phyloP scores from a whole-genome alignment of 2,797 vertebrate species.

The Hemibagrus guttatus region DNA sequence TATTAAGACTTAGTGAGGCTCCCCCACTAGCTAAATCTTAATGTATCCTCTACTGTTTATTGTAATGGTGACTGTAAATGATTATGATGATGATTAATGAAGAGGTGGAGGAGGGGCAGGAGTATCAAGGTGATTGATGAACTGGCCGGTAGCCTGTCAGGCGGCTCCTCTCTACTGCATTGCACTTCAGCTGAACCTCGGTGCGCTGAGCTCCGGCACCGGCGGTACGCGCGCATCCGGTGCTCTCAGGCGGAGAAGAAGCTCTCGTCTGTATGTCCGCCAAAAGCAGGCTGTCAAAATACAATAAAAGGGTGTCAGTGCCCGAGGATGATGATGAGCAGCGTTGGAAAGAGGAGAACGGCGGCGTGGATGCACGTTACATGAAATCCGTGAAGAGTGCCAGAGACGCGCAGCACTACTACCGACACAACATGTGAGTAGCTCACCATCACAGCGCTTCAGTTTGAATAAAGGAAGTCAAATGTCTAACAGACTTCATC shows the following conservation, averaged over 20 bases:
- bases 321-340: conserved; percentile 61
- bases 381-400: conserved; percentile 48
- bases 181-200: conserved; percentile 22
- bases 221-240: conserved; percentile 10
- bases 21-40: not conserved
- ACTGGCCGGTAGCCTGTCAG: conserved; percentile 2
- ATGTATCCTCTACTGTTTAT: not conserved
- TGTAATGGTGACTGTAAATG: not conserved
- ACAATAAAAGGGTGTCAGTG: conserved; percentile 54
- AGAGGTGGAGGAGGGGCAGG: not conserved
- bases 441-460: not conserved
- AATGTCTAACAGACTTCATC: not conserved
- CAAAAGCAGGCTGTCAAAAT: conserved; percentile 42
- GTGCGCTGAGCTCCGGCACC: conserved; percentile 16
- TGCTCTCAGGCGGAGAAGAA: conserved; percentile 9
- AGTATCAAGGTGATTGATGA: conserved; percentile 8
- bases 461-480: not conserved
- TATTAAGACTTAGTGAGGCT: not conserved
- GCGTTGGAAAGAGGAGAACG: conserved; percentile 64
- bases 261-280: conserved; percentile 50
- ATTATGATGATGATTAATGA: conserved; percentile 20
- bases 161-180: conserved; percentile 15
- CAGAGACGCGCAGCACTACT: conserved; percentile 48
- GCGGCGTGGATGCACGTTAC: conserved; percentile 60
- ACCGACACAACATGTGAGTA: conserved; percentile 58